These are phyloP conservation scores for Pemphigus obesinymphae DNA, from an alignment of 1,140 invertebrate genomes.

Conservation along the genomic window DNA sequence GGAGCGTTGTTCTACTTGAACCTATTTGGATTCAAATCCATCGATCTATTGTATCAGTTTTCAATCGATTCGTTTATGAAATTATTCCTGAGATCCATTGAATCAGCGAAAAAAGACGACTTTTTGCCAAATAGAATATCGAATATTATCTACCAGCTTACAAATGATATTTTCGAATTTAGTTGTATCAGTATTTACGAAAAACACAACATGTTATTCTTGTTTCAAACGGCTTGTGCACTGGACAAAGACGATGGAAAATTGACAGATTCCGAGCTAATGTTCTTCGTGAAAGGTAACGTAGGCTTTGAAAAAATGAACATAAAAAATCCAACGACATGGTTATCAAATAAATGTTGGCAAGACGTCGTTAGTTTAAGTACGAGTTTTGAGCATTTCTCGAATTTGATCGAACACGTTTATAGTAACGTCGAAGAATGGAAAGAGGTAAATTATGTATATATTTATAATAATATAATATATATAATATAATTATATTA, in stretches of 20 bases:
- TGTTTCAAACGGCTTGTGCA: constrained; percentile 82
- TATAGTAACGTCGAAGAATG: constrained; percentile 58
- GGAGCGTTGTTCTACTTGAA: neutral
- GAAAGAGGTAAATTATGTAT: constrained; percentile 73
- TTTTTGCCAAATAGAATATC: neutral
- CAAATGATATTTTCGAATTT: constrained; percentile 12
- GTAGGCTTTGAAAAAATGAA: constrained; percentile 75
- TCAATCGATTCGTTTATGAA: neutral
- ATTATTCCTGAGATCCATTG: neutral
- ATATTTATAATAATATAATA: neutral
- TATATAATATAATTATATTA: neutral
- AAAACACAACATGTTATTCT: constrained; percentile 80
- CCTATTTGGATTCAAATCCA: neutral
- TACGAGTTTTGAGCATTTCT: constrained; percentile 65
- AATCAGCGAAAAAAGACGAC: neutral
- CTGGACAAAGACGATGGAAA: constrained; percentile 63
- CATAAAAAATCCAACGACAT: constrained; percentile 54
- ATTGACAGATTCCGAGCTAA: constrained; percentile 67
- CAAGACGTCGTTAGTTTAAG: constrained; percentile 71
- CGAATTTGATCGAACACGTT: constrained; percentile 64
- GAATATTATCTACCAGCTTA: constrained; percentile 6
- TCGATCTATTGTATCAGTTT: constrained; percentile 19
- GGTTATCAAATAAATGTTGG: constrained; percentile 61
- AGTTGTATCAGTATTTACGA: constrained; percentile 70
- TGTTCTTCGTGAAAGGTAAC: constrained; percentile 59